Conservation (phyloP, 1,140 invertebrate species). For the Drosophila takahashii region DNA sequence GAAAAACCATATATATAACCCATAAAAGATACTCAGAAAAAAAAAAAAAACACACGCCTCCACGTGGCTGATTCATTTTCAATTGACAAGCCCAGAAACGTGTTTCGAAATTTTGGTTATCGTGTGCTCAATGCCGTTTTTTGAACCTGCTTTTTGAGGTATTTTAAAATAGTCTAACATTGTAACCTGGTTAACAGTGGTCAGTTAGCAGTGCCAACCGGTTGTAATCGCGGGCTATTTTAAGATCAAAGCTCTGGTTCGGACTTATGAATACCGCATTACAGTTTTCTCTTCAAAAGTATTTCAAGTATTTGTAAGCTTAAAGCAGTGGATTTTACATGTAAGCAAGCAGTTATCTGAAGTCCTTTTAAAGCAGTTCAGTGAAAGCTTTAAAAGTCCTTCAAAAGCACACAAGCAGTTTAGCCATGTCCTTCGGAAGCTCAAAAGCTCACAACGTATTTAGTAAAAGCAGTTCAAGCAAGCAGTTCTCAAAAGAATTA, state of each 20-base stretch:
- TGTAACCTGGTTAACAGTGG: conserved; percentile 16
- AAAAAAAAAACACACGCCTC: conserved; percentile 1
- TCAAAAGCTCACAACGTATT: background rate
- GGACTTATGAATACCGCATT: too few species aligned
- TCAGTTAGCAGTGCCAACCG: conserved; percentile 7
- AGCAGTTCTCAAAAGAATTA: background rate
- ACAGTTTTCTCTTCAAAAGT: background rate
- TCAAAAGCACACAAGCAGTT: background rate
- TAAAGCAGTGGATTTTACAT: background rate
- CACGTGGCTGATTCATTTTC: conserved; percentile 50
- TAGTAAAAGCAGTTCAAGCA: background rate
- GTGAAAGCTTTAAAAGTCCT: background rate
- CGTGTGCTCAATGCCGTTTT: conserved; percentile 35
- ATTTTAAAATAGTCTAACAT: conserved; percentile 5
- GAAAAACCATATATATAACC: conserved; percentile 1
- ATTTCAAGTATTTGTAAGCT: background rate
- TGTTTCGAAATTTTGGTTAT: conserved; percentile 33
- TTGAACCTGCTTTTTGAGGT: conserved; percentile 39
- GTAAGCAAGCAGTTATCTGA: background rate
- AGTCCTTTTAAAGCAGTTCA: background rate
- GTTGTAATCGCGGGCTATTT: background rate
- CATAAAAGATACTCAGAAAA: conserved; percentile 4
- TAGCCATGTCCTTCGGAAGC: background rate
- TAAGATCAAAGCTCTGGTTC: conserved; percentile 10
- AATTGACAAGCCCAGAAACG: conserved; percentile 36